Evolutionary conservation across 2,888 invertebrate species (phyloP).

Genomic region (Pogonocherus hispidulus): DNA sequence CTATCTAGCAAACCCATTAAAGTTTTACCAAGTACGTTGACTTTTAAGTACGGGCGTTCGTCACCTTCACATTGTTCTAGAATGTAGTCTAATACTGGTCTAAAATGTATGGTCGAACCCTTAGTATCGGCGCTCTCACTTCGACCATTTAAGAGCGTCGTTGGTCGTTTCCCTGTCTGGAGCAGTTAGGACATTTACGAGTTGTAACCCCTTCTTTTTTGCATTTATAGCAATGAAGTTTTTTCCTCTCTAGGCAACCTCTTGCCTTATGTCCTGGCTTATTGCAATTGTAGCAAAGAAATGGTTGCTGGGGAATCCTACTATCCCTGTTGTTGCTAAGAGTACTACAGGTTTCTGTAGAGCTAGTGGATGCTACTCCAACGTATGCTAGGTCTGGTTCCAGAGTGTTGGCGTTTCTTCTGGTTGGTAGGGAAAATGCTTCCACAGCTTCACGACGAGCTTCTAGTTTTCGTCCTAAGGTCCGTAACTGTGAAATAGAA

Average conservation of each 20-base stretch:
- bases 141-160: conserved; percentile 17
- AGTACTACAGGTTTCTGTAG: background rate
- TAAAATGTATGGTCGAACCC: background rate
- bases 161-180: conserved; percentile 1
- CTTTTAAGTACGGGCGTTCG: conserved; percentile 15
- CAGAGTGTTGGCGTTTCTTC: background rate
- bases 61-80: conserved; percentile 10
- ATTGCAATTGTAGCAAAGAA: conserved; percentile 19
- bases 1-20: conserved; percentile 2
- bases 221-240: conserved; percentile 5
- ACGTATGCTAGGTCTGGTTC: conserved; percentile 32
- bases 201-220: conserved; percentile 6
- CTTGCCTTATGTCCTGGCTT: conserved; percentile 6
- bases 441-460: conserved; percentile 18
- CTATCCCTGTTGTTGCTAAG: background rate
- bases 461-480: conserved; percentile 14
- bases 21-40: conserved; percentile 10
- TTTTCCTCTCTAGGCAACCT: background rate
- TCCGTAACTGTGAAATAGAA: conserved; percentile 19
- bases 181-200: conserved; percentile 5
- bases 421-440: background rate
- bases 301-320: background rate
- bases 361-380: conserved; percentile 7
- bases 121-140: background rate
- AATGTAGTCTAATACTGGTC: conserved; percentile 18